Evolutionary conservation across 2,797 vertebrate species (phyloP).

Genomic region (Chelmon rostratus): DNA sequence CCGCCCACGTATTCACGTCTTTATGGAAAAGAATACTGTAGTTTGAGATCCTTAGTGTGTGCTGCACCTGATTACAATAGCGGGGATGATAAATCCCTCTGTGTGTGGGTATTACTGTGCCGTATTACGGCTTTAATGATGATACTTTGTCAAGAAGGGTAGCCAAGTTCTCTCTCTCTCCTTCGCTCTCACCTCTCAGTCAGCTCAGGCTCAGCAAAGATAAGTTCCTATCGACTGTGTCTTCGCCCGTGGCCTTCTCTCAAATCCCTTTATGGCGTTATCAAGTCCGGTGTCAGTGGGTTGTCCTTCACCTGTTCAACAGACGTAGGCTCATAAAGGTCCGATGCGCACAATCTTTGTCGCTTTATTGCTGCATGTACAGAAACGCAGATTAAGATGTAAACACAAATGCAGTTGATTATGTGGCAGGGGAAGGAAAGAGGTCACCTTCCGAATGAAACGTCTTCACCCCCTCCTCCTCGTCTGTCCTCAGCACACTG

Average conservation of each 20-base stretch:
- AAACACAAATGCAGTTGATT: constrained; percentile 47
- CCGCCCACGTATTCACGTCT: constrained; percentile 63
- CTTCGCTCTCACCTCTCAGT: constrained; percentile 59
- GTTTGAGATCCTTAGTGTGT: constrained; percentile 67
- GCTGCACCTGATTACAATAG: constrained; percentile 73
- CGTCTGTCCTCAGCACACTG: constrained; percentile 35
- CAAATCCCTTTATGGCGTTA: constrained; percentile 82
- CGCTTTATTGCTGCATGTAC: constrained; percentile 58
- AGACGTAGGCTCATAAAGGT: constrained; percentile 62
- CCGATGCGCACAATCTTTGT: constrained; percentile 52
- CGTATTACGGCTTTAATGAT: constrained; percentile 80
- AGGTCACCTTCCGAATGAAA: constrained; percentile 77
- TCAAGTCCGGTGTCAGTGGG: constrained; percentile 76
- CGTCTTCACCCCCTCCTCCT: constrained; percentile 47
- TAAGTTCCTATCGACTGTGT: constrained; percentile 81
- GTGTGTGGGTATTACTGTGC: constrained; percentile 70
- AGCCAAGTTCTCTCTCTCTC: constrained; percentile 58
- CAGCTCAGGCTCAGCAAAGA: constrained; percentile 67
- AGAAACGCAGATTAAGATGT: constrained; percentile 66
- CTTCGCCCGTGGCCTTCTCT: constrained; percentile 75
- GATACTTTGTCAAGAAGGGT: constrained; percentile 73
- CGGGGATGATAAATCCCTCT: constrained; percentile 73
- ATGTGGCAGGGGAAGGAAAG: constrained; percentile 34
- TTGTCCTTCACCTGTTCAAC: constrained; percentile 84
- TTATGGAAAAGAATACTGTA: constrained; percentile 51